Evolutionary conservation across 1,140 invertebrate species (phyloP).

Genomic region (Glomeris maerens): DNA sequence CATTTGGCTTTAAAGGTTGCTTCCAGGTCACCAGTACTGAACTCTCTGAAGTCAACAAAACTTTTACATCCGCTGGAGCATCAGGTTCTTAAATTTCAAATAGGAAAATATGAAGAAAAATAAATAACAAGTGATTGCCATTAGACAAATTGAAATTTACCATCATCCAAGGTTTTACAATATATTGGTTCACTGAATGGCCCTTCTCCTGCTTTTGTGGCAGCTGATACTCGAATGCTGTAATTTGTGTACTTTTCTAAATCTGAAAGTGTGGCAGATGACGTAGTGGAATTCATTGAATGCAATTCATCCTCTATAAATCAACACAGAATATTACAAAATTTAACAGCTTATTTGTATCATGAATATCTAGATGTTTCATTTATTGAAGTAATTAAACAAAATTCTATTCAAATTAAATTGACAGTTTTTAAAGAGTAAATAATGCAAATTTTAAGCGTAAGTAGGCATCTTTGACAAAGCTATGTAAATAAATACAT

Average conservation of each 20-base stretch:
- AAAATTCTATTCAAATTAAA: not conserved
- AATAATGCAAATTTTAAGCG: slow-evolving; percentile 4
- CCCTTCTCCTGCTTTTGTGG: slow-evolving; percentile 39
- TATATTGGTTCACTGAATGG: slow-evolving; percentile 33
- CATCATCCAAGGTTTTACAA: slow-evolving; percentile 34
- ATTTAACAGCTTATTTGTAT: not conserved
- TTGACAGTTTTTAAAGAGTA: not conserved
- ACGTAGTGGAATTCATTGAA: slow-evolving; percentile 13
- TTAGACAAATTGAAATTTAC: slow-evolving; percentile 35
- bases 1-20: slow-evolving; percentile 78
- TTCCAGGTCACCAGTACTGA: slow-evolving; percentile 88
- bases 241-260: slow-evolving; percentile 40
- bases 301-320: slow-evolving; percentile 13
- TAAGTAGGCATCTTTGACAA: not conserved
- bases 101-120: not conserved
- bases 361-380: not conserved
- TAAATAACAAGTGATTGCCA: slow-evolving; percentile 25
- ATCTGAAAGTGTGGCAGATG: slow-evolving; percentile 21
- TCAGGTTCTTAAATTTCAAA: slow-evolving; percentile 55
- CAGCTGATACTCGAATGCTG: slow-evolving; percentile 37
- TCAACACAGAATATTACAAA: not conserved
- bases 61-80: slow-evolving; percentile 79
- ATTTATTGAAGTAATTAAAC: not conserved
- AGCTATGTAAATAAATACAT: slow-evolving; percentile 1
- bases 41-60: slow-evolving; percentile 74